Evolutionary conservation across 2,888 invertebrate genomes (phyloP).

Genomic region (Stomorhina lunata): DNA sequence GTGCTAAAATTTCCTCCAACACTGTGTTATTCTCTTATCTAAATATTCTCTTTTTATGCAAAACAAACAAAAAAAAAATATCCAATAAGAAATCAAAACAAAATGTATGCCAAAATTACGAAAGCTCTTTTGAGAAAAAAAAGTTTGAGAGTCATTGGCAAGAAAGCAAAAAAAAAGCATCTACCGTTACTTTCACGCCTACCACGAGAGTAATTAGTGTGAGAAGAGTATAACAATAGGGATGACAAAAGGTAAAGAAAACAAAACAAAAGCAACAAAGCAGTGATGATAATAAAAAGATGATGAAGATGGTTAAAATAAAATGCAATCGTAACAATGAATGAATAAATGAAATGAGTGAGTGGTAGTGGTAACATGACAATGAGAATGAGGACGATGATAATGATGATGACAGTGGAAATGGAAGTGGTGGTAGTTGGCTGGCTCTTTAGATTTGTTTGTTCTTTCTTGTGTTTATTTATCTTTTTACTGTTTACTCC

Average conservation of each 20-base stretch:
- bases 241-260: slow-evolving; percentile 33
- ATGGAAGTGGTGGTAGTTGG: slow-evolving; percentile 3
- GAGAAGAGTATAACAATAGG: slow-evolving; percentile 61
- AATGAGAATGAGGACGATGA: background rate
- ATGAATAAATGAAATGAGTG: slow-evolving; percentile 1
- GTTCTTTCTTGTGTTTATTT: slow-evolving; percentile 42
- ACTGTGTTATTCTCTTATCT: background rate
- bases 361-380: slow-evolving; percentile 22
- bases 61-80: background rate
- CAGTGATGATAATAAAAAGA: slow-evolving; percentile 43
- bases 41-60: background rate
- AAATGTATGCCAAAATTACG: no score
- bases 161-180: background rate
- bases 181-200: slow-evolving; percentile 64
- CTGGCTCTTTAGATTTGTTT: background rate
- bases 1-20: background rate
- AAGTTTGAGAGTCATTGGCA: slow-evolving; percentile 42
- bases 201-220: slow-evolving; percentile 46
- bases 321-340: slow-evolving; percentile 22
- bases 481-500: slow-evolving; percentile 55
- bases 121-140: slow-evolving; percentile 7
- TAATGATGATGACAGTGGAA: slow-evolving; percentile 21
- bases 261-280: no score
- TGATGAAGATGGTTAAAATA: slow-evolving; percentile 38
- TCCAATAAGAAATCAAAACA: background rate